These are phyloP conservation scores for Remorina albescens DNA, from an alignment of 2,797 vertebrate species.

Conservation along the genomic window DNA sequence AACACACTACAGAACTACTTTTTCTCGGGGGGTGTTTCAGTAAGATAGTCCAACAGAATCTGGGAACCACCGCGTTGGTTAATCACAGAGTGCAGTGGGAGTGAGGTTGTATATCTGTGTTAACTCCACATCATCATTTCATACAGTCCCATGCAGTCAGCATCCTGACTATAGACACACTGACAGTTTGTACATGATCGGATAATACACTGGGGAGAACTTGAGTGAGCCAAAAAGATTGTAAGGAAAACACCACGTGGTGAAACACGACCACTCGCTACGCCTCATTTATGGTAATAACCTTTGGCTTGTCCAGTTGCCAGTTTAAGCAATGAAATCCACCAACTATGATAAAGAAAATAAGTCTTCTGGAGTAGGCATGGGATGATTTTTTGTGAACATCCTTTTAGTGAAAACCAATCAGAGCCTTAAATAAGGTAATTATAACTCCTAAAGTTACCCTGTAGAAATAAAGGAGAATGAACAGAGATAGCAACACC, in stretches of 20 bases:
- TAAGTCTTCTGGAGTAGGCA: background rate
- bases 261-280: constrained; percentile 2
- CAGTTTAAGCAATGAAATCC: background rate
- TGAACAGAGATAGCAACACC: too few relatives aligned
- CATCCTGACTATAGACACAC: background rate
- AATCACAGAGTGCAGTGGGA: background rate
- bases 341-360: background rate
- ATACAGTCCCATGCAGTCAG: background rate
- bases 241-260: background rate
- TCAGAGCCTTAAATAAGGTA: too few relatives aligned
- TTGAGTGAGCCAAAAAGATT: background rate
- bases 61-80: constrained; percentile 13
- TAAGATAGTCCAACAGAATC: background rate
- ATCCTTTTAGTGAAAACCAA: too few relatives aligned
- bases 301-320: background rate
- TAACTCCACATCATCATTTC: background rate
- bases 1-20: background rate
- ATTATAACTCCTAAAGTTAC: too few relatives aligned
- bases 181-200: background rate
- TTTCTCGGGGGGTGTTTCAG: constrained; percentile 3
- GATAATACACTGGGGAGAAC: background rate
- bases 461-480: too few relatives aligned
- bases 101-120: background rate
- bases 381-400: too few relatives aligned
- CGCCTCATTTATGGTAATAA: background rate